Conservation (phyloP, 2,797 vertebrate genomes). For the Philypnodon macrostomus region DNA sequence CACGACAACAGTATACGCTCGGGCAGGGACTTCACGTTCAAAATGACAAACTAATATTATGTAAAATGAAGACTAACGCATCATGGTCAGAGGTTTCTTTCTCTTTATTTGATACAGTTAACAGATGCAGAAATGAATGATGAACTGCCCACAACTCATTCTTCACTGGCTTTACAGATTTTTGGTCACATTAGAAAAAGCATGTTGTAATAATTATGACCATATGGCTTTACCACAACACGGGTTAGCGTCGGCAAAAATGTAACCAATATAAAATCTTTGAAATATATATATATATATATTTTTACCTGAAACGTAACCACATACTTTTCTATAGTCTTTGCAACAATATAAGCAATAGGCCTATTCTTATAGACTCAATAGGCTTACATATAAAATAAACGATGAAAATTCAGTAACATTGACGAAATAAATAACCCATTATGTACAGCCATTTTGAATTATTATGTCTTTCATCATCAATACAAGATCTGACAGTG, state of each 20-base stretch:
- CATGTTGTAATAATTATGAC: constrained; percentile 13
- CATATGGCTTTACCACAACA: constrained; percentile 27
- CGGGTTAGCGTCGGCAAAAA: constrained; percentile 15
- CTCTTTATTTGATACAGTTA: constrained; percentile 64
- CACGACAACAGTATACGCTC: too few species aligned
- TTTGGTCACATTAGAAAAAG: constrained; percentile 54
- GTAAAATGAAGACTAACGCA: constrained; percentile 2
- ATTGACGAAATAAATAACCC: constrained; percentile 70
- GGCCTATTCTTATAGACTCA: constrained; percentile 39
- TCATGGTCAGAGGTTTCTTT: constrained; percentile 14
- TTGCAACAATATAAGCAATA: constrained; percentile 42
- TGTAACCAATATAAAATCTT: constrained; percentile 12
- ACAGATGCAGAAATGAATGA: constrained; percentile 33
- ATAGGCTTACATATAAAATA: constrained; percentile 50
- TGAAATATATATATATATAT: constrained; percentile 15
- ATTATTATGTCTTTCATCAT: constrained; percentile 32
- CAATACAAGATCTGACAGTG: constrained; percentile 34
- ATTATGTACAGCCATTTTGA: constrained; percentile 53
- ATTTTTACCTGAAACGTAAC: constrained; percentile 22
- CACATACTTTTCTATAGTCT: constrained; percentile 25
- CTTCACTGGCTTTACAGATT: constrained; percentile 28
- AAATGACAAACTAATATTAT: too few species aligned
- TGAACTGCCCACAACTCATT: constrained; percentile 30
- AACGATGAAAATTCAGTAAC: constrained; percentile 50
- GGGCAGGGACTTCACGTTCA: too few species aligned